These are phyloP conservation scores for Colius striatus DNA, from an alignment of 2,113 vertebrate species.

Conservation along the genomic window DNA sequence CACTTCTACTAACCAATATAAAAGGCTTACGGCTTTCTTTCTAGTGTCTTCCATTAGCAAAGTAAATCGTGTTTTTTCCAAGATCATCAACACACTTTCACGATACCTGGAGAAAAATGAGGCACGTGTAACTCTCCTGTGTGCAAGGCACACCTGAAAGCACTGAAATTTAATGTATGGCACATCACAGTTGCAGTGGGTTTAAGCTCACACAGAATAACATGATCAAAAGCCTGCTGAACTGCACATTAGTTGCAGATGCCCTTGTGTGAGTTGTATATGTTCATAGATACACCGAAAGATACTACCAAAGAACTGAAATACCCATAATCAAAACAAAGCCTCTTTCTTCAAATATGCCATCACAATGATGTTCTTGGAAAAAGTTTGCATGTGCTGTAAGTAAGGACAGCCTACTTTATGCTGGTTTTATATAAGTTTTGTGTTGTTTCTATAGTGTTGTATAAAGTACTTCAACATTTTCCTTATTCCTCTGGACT, in stretches of 20 bases:
- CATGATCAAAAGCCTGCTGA: not conserved
- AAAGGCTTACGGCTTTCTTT: not conserved
- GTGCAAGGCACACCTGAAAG: not conserved
- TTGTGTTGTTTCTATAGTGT: not conserved
- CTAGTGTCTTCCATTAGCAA: not conserved
- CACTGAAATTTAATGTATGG: not conserved
- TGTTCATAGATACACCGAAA: not conserved
- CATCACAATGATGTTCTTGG: not conserved
- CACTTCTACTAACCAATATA: not conserved
- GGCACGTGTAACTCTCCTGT: not conserved
- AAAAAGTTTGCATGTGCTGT: not conserved
- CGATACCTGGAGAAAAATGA: not conserved
- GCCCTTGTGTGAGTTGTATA: not conserved
- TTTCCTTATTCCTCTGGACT: not conserved
- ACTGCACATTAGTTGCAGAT: not conserved
- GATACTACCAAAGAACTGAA: not conserved
- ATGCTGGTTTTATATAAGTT: not conserved
- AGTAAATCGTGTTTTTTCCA: not conserved
- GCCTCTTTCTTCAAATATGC: not conserved
- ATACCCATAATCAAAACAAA: not conserved
- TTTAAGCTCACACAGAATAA: not conserved
- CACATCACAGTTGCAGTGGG: not conserved
- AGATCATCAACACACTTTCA: not conserved
- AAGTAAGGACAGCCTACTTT: not conserved
- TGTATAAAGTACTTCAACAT: not conserved